phyloP scores from a whole-genome alignment of 1,140 invertebrate genomes.

The Drosophila miranda region DNA sequence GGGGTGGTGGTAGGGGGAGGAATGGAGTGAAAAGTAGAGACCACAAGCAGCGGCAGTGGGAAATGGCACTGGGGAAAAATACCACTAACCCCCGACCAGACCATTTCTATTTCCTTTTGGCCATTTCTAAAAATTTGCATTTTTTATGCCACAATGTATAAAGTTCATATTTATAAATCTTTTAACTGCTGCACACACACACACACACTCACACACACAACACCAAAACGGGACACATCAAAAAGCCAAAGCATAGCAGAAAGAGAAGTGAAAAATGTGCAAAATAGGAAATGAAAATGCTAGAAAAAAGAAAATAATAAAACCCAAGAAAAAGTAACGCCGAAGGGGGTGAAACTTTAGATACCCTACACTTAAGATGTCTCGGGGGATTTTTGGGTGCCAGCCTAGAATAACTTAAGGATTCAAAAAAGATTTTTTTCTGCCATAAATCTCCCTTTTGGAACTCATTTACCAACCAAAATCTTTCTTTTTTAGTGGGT shows the following conservation, averaged over 20 bases:
- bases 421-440: neutral
- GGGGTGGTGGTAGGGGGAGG: neutral
- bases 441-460: neutral
- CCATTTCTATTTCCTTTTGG: constrained; percentile 78
- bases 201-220: constrained; percentile 69
- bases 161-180: constrained; percentile 81
- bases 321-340: constrained; percentile 15
- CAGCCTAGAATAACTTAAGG: neutral
- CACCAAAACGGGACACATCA: constrained; percentile 68
- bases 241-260: constrained; percentile 61
- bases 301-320: constrained; percentile 43
- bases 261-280: constrained; percentile 66
- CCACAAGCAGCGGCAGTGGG: neutral
- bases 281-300: constrained; percentile 74
- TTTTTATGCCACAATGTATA: constrained; percentile 80
- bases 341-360: neutral
- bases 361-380: neutral
- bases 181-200: constrained; percentile 73
- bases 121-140: constrained; percentile 75
- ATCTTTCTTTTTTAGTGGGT: too few relatives aligned
- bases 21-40: too few relatives aligned
- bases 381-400: too few relatives aligned
- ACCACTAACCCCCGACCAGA: constrained; percentile 32
- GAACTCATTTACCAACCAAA: too few relatives aligned
- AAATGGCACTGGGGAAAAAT: constrained; percentile 25